These are phyloP conservation scores for Syngnathus typhle DNA, from an alignment of 2,113 vertebrate species.

Conservation along the genomic window DNA sequence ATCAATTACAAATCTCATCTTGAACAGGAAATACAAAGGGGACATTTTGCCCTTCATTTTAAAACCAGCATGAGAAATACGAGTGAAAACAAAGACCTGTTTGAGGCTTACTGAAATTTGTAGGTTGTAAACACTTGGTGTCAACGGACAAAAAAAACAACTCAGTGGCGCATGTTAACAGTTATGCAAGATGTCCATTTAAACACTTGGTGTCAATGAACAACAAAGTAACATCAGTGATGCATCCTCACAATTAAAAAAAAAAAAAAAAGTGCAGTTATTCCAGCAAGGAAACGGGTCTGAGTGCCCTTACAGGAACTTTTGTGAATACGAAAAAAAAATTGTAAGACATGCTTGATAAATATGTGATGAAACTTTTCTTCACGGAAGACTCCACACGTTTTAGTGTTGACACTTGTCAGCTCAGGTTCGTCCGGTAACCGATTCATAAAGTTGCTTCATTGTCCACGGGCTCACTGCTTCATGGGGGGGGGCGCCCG, in stretches of 20 bases:
- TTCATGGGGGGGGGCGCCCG: too few species aligned
- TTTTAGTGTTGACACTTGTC: constrained; percentile 28
- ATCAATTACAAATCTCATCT: background rate
- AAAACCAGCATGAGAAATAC: constrained; percentile 9
- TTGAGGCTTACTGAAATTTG: background rate
- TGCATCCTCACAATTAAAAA: constrained; percentile 17
- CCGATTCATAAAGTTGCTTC: background rate
- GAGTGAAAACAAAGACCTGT: background rate
- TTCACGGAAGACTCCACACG: constrained; percentile 33
- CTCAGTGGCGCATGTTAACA: too few species aligned
- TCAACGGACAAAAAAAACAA: background rate
- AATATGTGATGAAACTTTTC: constrained; percentile 25
- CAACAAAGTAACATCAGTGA: background rate
- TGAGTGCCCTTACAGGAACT: background rate
- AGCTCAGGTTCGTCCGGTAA: background rate
- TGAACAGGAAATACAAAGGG: constrained; percentile 22
- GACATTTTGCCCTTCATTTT: constrained; percentile 21
- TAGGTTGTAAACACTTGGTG: background rate
- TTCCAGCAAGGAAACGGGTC: constrained; percentile 6
- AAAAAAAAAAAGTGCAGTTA: constrained; percentile 45
- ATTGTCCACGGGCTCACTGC: background rate
- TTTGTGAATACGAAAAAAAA: background rate
- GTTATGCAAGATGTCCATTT: too few species aligned
- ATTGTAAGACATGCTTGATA: constrained; percentile 4
- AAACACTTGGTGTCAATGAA: too few species aligned